phyloP scores from a whole-genome alignment of 2,888 invertebrate species.

The Branchellion lobata region DNA sequence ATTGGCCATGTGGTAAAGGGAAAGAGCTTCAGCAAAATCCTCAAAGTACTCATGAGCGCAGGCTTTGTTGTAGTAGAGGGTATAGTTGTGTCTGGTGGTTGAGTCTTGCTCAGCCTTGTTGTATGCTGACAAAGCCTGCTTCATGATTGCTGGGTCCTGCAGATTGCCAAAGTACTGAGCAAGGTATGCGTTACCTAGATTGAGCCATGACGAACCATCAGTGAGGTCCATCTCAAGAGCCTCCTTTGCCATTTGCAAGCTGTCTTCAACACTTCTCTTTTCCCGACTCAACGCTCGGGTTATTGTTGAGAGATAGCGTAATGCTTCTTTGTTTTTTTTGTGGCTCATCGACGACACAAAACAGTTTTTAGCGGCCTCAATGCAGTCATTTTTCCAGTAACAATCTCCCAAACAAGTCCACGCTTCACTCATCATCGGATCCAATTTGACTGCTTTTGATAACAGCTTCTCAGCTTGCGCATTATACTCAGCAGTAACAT shows the following conservation, averaged over 20 bases:
- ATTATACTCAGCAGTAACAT: constrained; percentile 72
- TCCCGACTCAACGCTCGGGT: constrained; percentile 69
- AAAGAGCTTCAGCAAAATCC: constrained; percentile 72
- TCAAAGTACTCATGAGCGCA: constrained; percentile 77
- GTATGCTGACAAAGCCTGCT: constrained; percentile 77
- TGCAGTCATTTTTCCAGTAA: constrained; percentile 81
- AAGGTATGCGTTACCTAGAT: constrained; percentile 79
- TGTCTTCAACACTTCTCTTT: constrained; percentile 70
- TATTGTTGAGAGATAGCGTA: constrained; percentile 79
- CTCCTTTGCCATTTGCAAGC: constrained; percentile 77
- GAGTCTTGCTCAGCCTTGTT: constrained; percentile 76
- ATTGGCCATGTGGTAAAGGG: constrained; percentile 71
- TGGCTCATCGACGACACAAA: constrained; percentile 71
- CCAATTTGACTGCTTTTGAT: constrained; percentile 80
- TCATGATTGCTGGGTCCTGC: constrained; percentile 73
- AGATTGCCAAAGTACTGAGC: constrained; percentile 75
- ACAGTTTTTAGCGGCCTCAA: constrained; percentile 78
- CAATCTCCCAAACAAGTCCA: constrained; percentile 88
- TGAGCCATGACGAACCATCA: constrained; percentile 80
- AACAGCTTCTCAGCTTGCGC: constrained; percentile 74
- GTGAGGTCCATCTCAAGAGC: constrained; percentile 75
- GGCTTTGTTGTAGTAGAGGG: constrained; percentile 80
- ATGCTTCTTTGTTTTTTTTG: constrained; percentile 72
- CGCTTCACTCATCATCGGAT: constrained; percentile 76
- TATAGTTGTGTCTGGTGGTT: constrained; percentile 73